These are phyloP conservation scores for Drosophila tropicalis DNA, from an alignment of 1,140 invertebrate species.

Conservation along the genomic window DNA sequence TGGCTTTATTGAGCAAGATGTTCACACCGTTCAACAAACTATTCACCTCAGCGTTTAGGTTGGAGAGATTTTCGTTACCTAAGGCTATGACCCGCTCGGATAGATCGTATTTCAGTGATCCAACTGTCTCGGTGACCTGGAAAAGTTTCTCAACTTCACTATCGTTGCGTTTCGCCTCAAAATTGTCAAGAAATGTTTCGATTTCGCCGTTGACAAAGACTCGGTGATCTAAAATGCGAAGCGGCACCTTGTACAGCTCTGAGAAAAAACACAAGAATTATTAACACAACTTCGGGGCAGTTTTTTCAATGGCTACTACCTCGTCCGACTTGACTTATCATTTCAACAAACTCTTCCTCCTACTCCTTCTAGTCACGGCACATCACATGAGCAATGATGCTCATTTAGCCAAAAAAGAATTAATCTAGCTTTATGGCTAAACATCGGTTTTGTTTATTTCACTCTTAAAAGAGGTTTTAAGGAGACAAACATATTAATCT, in stretches of 20 bases:
- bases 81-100: constrained; percentile 73
- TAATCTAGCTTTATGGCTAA: neutral
- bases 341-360: constrained; percentile 44
- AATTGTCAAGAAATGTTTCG: constrained; percentile 91
- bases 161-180: constrained; percentile 91
- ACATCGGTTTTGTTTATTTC: neutral
- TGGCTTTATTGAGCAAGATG: constrained; percentile 57
- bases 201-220: constrained; percentile 93
- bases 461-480: neutral
- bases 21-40: constrained; percentile 54
- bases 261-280: neutral
- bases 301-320: constrained; percentile 36
- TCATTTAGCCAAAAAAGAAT: neutral
- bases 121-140: constrained; percentile 89
- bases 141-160: constrained; percentile 91
- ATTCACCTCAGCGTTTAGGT: constrained; percentile 58
- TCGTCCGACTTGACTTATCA: constrained; percentile 71
- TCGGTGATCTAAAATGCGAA: constrained; percentile 92
- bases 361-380: constrained; percentile 44
- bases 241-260: constrained; percentile 93
- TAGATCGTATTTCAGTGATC: constrained; percentile 87
- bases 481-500: no score
- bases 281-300: neutral
- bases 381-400: constrained; percentile 59
- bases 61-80: constrained; percentile 52